Base-by-base conservation (phyloP, 1,140 invertebrate genomes). In the Stegodyphus dumicola region DNA sequence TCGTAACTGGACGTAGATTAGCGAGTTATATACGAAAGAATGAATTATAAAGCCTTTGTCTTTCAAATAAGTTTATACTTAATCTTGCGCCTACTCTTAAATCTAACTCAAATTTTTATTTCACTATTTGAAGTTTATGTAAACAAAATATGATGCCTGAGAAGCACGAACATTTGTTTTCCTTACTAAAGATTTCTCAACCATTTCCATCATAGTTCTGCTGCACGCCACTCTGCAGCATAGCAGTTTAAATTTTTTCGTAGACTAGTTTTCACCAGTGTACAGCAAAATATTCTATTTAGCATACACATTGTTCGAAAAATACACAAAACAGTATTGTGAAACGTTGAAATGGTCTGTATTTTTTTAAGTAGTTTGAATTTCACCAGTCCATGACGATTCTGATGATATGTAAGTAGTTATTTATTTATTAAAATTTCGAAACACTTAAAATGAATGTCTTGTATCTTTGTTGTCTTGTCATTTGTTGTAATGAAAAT, bases 351-450 rank as follows among this genome's bases (percentile, higher is more conserved):
- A 33, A 54, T 81, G 78, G 70, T 73, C 67, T 81, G 69, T 73
- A 81, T 81, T 81, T 81, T 81, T 81, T 81, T 81, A 81, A 81
- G 78, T 81, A 81, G 78, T 71, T 73, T 81, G 9, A 80, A 80
- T 80, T 81, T 81, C 69, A 81, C 78, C 70, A 71, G 77, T 81
- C 78, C 78, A 81, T 81, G 78, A 81, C 60, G 78, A 81, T 73
- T 81, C 78, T 65, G 56, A 73, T 65, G 52, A 81, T 17, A 71
- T 81, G 78, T 81, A 81, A 81, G 78, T 81, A 81, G 78, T 81
- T 73, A 81, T 81, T 81, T 81, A 81, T 81, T 81, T 81, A 81
- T 81, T 81, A 81, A 81, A 81, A 73, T 60, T 81, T 51, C 52
- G 56, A 73, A 73, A 73, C 78, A 81, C n/a, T 67, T 67, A 13